Percentiles rank a stretch among this genome's conserved stretches.
Conservation (phyloP, 2,113 vertebrate genomes). For the Peromyscus californicus region DNA sequence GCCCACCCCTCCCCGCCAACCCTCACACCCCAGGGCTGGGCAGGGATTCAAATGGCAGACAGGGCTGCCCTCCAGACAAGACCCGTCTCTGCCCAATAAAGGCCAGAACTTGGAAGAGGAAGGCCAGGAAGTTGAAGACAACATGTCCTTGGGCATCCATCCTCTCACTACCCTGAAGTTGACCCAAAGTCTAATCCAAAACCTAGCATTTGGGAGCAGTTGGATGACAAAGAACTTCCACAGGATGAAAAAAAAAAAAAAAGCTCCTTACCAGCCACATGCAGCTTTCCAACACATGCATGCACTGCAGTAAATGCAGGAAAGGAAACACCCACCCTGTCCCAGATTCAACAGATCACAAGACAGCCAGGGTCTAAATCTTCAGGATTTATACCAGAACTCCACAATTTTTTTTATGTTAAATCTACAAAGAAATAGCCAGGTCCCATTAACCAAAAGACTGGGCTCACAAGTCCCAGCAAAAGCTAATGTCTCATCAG, state of each 20-base stretch:
- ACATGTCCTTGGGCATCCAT: background rate
- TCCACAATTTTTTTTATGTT: background rate
- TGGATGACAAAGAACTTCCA: background rate
- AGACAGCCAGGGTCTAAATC: background rate
- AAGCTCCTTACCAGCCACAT: background rate
- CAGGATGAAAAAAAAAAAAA: background rate
- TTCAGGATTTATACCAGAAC: background rate
- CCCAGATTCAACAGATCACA: background rate
- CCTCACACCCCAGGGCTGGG: constrained; percentile 29
- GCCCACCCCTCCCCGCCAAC: background rate
- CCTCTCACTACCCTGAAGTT: constrained; percentile 22
- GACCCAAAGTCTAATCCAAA: constrained; percentile 38
- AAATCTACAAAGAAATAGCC: background rate
- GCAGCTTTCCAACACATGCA: background rate
- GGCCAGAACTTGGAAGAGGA: constrained; percentile 11
- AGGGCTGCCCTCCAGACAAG: constrained; percentile 61
- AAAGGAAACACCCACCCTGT: rapidly evolving
- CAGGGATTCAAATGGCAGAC: constrained; percentile 57
- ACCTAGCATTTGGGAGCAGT: background rate
- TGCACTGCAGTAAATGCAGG: background rate
- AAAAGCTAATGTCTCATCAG: background rate
- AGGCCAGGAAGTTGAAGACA: constrained; percentile 54
- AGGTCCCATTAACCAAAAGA: background rate
- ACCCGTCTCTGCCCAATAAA: constrained; percentile 31
- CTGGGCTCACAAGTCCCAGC: background rate